Base-by-base conservation (phyloP, 2,888 invertebrate genomes). In the Mechanitis mazaeus region DNA sequence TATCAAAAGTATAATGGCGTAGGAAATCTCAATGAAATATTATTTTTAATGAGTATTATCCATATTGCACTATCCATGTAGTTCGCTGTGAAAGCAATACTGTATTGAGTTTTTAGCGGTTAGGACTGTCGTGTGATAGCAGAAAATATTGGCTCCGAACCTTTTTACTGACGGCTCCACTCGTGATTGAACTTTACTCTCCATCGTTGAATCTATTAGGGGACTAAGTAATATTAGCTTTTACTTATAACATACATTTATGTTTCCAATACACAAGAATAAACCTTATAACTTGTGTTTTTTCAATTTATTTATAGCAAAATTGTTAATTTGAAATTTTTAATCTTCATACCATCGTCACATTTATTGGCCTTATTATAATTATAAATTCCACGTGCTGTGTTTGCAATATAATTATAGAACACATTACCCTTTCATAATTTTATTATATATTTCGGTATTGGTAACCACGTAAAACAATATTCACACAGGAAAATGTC, bases 31-130 rank as follows among this genome's bases (percentile, higher is more conserved):
- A 35, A 35, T 59, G 11, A 33, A 45, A 31, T 20, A 31, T 54
- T 20, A 28, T 11, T n/a, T 11, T 2, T 11, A 11, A 53, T 35
- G 6, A 4, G 57, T 53, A 69, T n/a, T 72, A 71, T 87, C 88
- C 79, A 75, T 50, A 66, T 33, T 68, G 75, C 46, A 33, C 71
- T 56, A 69, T 66, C 75, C 46, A 28, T 66, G 71, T 75, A 85
- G 78, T 84, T 87, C 83, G 89, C 89, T 87, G 87, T 82, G 86
- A 87, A 85, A 87, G 89, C 89, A 89, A 89, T 88, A 89, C 89
- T 88, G 89, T 89, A 87, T 89, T 84, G 85, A 81, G 87, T 87
- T 88, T 88, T 88, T 85, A 88, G 84, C 81, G 79, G 77, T 74
- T 78, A 80, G 80, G 78, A 78, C 78, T 81, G 83, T 79, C 83